Base-by-base conservation (phyloP, 2,888 invertebrate species). In the Caenorhabditis sp. region DNA sequence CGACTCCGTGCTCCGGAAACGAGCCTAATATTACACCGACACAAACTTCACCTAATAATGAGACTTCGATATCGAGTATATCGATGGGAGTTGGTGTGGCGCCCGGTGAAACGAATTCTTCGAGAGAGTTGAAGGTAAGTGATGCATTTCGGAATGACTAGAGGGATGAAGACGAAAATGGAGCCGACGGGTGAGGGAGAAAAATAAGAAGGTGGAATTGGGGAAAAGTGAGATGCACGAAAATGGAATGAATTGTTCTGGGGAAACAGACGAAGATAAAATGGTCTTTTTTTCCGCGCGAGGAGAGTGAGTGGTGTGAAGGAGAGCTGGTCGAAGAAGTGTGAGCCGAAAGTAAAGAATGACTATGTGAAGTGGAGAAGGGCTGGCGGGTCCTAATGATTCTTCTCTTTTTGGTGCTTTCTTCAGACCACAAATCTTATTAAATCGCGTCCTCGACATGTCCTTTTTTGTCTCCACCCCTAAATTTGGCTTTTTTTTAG, bases 121-220 rank as follows among this genome's bases (percentile, higher is more conserved):
- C 81, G 49, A 61, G 85, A 74, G 85, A 85, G 75, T 68, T 85
- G 70, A 85, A 82, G 79, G 85, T 85, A 24, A 38, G 82, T 38
- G 41, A 22, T 58, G 31, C 19, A 54, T 68, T 68, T 68, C 1
- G 26, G 51, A 41, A 64, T 38, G 16, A 41, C 41, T 12, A 28
- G 24, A 4, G 19, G 31, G 44, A 38, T 28, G 56, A 56, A 47
- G 70, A 58, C 26, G 22, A 41, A 41, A 56, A n/a, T n/a, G n/a
- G 51, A n/a, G 64, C 31, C 19, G 44, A 59, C 49, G 24, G n/a
- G n/a, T n/a, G n/a, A n/a, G n/a, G n/a, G 41, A n/a, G 16, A 41
- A 35, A 35, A 28, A 54, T 26, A 19, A 70, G 22, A 26, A 49
- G 59, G 51, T 64, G 16, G 56, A 8, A 26, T 26, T n/a, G 58